phyloP scores from a whole-genome alignment of 2,888 invertebrate species.

The Vesta saturnalis region DNA sequence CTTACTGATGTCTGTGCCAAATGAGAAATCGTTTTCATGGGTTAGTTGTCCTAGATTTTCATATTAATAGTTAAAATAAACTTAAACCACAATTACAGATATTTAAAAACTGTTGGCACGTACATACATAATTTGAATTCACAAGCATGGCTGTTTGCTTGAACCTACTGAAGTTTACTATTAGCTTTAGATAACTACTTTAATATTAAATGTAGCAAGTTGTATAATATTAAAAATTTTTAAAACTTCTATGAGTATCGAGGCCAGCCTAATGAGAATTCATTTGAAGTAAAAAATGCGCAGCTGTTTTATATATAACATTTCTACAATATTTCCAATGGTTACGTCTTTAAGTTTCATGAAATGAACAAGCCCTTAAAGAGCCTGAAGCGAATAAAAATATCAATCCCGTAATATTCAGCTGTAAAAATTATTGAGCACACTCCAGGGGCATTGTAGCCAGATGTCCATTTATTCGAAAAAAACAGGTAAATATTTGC shows the following conservation, averaged over 20 bases:
- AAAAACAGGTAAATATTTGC: too few species aligned
- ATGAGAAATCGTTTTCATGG: conserved; percentile 33
- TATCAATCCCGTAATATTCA: too few species aligned
- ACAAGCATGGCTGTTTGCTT: too few species aligned
- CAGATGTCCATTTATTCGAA: too few species aligned
- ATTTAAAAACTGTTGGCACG: too few species aligned
- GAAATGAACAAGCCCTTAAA: too few species aligned
- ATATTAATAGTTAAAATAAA: conserved; percentile 13
- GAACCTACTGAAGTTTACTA: conserved; percentile 10
- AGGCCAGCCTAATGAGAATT: neutral
- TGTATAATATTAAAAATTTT: conserved; percentile 1
- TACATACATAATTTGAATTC: too few species aligned
- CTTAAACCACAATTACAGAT: too few species aligned
- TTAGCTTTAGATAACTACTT: conserved; percentile 14
- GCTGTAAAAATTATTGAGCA: too few species aligned
- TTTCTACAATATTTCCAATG: neutral
- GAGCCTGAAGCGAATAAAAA: too few species aligned
- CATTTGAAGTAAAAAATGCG: neutral
- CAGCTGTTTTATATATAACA: too few species aligned
- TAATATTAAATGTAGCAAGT: conserved; percentile 7
- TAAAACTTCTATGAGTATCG: conserved; percentile 4
- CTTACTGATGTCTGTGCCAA: conserved; percentile 31
- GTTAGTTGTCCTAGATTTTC: conserved; percentile 15
- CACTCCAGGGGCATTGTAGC: too few species aligned
- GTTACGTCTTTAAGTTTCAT: neutral